A percentile compares a stretch with the other conserved stretches of the same genome.
Conservation (phyloP, 2,797 vertebrate species). For the Thamnophis elegans region DNA sequence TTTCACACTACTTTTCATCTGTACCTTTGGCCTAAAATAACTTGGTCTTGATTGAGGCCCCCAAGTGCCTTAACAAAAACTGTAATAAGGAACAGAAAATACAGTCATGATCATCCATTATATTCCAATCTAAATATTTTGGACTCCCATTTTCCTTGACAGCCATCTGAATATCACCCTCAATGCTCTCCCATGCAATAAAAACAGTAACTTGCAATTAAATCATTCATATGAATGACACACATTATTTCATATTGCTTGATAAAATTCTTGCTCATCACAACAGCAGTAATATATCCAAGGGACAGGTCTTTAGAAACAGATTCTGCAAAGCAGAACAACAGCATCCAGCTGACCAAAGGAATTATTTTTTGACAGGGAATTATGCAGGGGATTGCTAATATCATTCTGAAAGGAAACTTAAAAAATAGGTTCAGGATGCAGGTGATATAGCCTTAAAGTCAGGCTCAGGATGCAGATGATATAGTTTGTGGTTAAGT, state of each 20-base stretch:
- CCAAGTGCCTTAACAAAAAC: neutral
- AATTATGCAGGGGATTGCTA: neutral
- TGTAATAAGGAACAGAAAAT: neutral
- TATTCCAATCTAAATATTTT: neutral
- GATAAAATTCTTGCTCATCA: constrained; percentile 1
- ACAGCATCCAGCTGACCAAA: neutral
- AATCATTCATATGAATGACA: constrained; percentile 12
- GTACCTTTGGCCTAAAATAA: neutral
- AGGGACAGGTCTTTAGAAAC: neutral
- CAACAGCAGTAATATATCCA: neutral
- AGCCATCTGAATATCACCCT: constrained; percentile 1
- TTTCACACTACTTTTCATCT: neutral
- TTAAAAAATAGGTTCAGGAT: neutral
- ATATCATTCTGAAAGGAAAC: neutral
- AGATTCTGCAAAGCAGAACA: neutral
- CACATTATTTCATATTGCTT: constrained; percentile 1
- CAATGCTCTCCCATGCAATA: constrained; percentile 12
- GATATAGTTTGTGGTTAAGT: neutral
- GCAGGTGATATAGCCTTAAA: neutral
- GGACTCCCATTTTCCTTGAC: constrained; percentile 8
- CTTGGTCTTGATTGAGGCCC: constrained; percentile 11
- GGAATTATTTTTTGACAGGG: neutral
- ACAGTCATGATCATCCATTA: neutral
- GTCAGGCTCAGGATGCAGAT: neutral
- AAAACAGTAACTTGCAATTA: constrained; percentile 15